Evolutionary conservation across 2,888 invertebrate species (phyloP).

Genomic region (Acanthosepion esculentum): DNA sequence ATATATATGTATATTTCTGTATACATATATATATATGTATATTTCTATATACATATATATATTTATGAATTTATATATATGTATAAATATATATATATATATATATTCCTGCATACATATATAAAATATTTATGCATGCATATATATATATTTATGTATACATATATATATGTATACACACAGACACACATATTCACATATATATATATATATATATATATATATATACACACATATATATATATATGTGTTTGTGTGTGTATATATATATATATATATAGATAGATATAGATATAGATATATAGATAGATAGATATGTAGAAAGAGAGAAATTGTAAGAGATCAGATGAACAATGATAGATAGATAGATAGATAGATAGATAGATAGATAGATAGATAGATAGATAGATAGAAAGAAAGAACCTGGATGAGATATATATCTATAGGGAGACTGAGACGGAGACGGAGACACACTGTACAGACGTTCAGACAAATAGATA

Average conservation of each 20-base stretch:
- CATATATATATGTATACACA: too few species aligned
- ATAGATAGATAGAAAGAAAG: not conserved
- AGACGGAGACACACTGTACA: too few species aligned
- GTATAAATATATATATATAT: not conserved
- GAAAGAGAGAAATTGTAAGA: too few species aligned
- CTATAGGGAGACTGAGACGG: too few species aligned
- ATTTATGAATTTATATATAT: not conserved
- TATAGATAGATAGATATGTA: too few species aligned
- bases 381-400: not conserved
- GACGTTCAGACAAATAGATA: not conserved
- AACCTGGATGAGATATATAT: too few species aligned
- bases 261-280: not conserved
- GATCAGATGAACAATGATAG: not conserved
- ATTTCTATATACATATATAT: not conserved
- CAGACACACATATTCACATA: too few species aligned
- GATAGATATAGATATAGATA: not conserved
- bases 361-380: slow-evolving; percentile 1
- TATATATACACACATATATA: not conserved
- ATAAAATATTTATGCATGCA: too few species aligned
- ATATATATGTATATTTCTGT: not conserved
- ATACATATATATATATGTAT: not conserved
- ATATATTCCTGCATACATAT: too few species aligned
- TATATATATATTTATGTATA: not conserved
- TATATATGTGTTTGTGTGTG: not conserved
- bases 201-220: not conserved